Percentiles rank a stretch among this genome's conserved stretches.
These are phyloP conservation scores for Neodiprion virginianus DNA, from an alignment of 1,140 invertebrate genomes.

Conservation along the genomic window DNA sequence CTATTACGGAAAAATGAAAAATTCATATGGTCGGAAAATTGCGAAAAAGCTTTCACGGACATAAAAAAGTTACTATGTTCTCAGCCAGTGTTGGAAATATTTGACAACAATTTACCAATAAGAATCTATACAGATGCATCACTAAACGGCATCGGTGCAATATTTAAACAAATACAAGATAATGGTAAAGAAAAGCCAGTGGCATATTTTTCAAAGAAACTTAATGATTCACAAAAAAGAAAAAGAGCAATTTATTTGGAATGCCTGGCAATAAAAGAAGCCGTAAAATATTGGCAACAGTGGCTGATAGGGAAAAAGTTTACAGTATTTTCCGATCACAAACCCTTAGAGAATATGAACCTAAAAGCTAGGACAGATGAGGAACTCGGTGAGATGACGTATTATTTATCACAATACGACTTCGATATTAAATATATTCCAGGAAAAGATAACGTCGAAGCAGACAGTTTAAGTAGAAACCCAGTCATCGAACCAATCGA, in stretches of 20 bases:
- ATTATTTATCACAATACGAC: slow-evolving; percentile 42
- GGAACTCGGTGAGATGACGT: slow-evolving; percentile 45
- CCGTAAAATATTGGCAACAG: slow-evolving; percentile 28
- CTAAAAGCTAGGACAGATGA: slow-evolving; percentile 40
- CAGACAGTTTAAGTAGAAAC: slow-evolving; percentile 35
- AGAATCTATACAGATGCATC: slow-evolving; percentile 48
- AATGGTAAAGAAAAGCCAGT: slow-evolving; percentile 40
- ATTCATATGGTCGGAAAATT: slow-evolving; percentile 44
- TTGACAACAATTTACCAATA: slow-evolving; percentile 42
- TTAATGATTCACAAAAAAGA: slow-evolving; percentile 34
- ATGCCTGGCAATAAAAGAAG: slow-evolving; percentile 48
- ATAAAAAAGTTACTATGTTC: slow-evolving; percentile 48
- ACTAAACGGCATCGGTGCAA: slow-evolving; percentile 44
- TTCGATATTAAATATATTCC: slow-evolving; percentile 35
- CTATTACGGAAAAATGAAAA: slow-evolving; percentile 44
- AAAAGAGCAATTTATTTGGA: slow-evolving; percentile 35
- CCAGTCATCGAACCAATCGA: slow-evolving; percentile 31
- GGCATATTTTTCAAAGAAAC: slow-evolving; percentile 22
- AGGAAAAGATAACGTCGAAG: slow-evolving; percentile 35
- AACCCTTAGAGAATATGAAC: slow-evolving; percentile 26
- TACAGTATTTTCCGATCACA: slow-evolving; percentile 27
- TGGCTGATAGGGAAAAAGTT: slow-evolving; percentile 27
- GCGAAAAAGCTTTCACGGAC: slow-evolving; percentile 43
- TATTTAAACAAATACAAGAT: slow-evolving; percentile 44
- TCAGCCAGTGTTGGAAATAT: slow-evolving; percentile 45